Evolutionary conservation across 2,888 invertebrate species (phyloP).

Genomic region (Mythimna pallens): DNA sequence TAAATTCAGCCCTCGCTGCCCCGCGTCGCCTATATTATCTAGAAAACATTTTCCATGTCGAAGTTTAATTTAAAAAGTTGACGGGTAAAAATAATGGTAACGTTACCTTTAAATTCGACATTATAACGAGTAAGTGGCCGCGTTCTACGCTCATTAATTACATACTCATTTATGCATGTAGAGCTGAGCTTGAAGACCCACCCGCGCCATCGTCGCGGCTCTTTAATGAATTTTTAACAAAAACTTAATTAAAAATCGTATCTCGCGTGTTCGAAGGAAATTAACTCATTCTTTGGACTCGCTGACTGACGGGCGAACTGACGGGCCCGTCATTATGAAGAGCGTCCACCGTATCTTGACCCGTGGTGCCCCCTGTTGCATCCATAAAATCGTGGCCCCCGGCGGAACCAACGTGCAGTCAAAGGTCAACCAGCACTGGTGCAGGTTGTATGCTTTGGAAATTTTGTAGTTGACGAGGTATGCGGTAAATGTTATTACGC

Average conservation of each 20-base stretch:
- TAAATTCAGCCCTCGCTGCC: slow-evolving; percentile 63
- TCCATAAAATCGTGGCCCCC: slow-evolving; percentile 73
- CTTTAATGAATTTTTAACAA: slow-evolving; percentile 90
- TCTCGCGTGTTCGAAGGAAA: slow-evolving; percentile 90
- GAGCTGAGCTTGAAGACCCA: slow-evolving; percentile 75
- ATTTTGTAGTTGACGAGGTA: slow-evolving; percentile 83
- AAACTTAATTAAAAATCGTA: slow-evolving; percentile 91
- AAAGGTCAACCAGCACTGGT: slow-evolving; percentile 79
- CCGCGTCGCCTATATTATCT: slow-evolving; percentile 54
- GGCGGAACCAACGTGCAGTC: slow-evolving; percentile 73
- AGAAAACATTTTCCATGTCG: slow-evolving; percentile 61
- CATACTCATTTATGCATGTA: slow-evolving; percentile 86
- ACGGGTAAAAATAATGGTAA: slow-evolving; percentile 73
- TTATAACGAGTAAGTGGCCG: slow-evolving; percentile 72
- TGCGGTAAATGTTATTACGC: slow-evolving; percentile 82
- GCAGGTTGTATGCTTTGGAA: slow-evolving; percentile 81
- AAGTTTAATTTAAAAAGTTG: slow-evolving; percentile 79
- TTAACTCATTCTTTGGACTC: slow-evolving; percentile 89
- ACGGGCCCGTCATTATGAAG: slow-evolving; percentile 86
- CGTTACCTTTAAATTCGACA: slow-evolving; percentile 78
- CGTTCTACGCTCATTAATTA: slow-evolving; percentile 86
- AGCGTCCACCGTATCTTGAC: slow-evolving; percentile 78
- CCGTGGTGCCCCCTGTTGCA: slow-evolving; percentile 73
- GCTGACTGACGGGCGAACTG: slow-evolving; percentile 87
- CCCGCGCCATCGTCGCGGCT: slow-evolving; percentile 81